Evolutionary conservation across 2,888 invertebrate species (phyloP), one percentile per base, ranked within the genome.

Genomic region (Gnatocerus cornutus): DNA sequence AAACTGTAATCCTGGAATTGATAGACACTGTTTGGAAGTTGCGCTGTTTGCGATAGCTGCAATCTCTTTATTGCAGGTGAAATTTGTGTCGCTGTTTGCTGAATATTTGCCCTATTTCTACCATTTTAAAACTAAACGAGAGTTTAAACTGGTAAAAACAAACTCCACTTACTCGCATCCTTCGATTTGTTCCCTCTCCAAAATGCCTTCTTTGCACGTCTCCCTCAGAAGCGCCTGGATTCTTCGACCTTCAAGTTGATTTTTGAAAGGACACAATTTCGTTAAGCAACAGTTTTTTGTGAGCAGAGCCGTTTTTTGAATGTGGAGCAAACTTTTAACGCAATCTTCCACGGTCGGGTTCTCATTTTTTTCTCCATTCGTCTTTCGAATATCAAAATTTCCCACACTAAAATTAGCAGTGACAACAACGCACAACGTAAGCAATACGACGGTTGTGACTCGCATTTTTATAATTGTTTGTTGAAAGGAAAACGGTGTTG

Each of bases 271-370:
- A 59, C 74, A 74, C 10, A 74, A 64, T 55, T 56, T 74, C 13
- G 65, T 71, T 53, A 74, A 65, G 43, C 74, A 74, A 53, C 74
- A 74, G 33, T 72, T 67, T 16, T 59, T 62, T 13, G 68, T 52
- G 29, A 16, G 13, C 10, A 69, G 53, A 30, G 68, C 68, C 16
- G 46, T 8, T 9, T 12, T 50, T 53, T 67, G 59, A 37, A 70
- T 66, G 14, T 67, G 33, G 7, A 52, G 39, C 10, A 73, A 66
- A 59, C 27, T 71, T 39, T 30, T 46, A 56, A 71, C 37, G 53
- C 71, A 71, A 55, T 73, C 56, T 12, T 55, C 37, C 6, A 53
- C 16, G 7, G 55, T 30, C 21, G 37, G 9, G 9, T 39, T 39
- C 37, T 45, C 58, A 27, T 58, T 41, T 58, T 45, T 10, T 21